Base-by-base conservation (phyloP, 2,797 vertebrate genomes). In the Pachyuromys duprasi region DNA sequence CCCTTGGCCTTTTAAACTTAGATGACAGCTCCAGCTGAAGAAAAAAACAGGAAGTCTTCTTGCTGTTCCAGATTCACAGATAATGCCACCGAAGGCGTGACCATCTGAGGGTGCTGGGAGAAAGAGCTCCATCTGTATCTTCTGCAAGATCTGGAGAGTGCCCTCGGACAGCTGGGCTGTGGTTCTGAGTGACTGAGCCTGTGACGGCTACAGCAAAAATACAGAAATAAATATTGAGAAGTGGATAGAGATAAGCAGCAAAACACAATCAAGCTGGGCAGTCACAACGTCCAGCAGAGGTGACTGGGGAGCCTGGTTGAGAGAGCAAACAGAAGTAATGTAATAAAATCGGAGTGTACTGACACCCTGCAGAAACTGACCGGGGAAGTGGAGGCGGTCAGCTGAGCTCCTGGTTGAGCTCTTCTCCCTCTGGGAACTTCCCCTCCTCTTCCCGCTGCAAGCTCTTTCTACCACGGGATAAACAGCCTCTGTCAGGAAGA, bases 1-100 rank as follows among this genome's bases (percentile, higher is more conserved):
- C 91, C 13, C 78, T 93, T 83, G 88, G 65, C 82, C 76, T 91
- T 81, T 93, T 92, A 80, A 95, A 94, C 75, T 94, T 78, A 89
- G 45, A 42, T 83, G 39, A 81, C 84, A 94, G 81, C 84, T 80
- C 67, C 82, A 24, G 80, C 60, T 94, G 86, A 91, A 55, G 57
- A 67, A 0, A 62, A 95, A 92, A 93, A 28, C 42, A 31, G 26
- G 14, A 83, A 49, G 39, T 5, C 79, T 91, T 84, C 67, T 70
- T 76, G 45, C 78, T 26, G 45, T 17, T 24, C 18, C 3, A 49
- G 36, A 24, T 88, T 92, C 74, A 74, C 79, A 96, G 31, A 55
- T 74, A 79, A 57, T 24, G 57, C 62, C 60, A 49, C 0, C 18
- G 14, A 92, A 90, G 62, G 31, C 63, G 70, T 8, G 53, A 55